Conservation (phyloP, 2,113 vertebrate species). For the Labeo rohita region DNA sequence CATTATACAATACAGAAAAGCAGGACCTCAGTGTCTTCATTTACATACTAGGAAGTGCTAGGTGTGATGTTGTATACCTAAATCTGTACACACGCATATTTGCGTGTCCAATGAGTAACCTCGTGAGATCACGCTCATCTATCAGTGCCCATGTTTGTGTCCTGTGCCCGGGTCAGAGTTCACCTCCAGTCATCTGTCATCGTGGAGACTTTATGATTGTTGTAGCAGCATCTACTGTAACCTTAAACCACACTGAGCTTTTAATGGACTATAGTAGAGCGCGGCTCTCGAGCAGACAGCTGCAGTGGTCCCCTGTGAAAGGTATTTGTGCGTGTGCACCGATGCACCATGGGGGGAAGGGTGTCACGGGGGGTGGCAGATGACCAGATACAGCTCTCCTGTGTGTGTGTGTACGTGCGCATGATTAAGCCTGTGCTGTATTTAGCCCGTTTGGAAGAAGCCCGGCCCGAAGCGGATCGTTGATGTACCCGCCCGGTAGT, state of each 20-base stretch:
- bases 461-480: conserved; percentile 55
- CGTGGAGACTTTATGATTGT: conserved; percentile 35
- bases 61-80: background rate
- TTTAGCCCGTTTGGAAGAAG: conserved; percentile 72
- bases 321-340: conserved; percentile 46
- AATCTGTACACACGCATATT: background rate
- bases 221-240: conserved; percentile 45
- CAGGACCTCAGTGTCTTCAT: background rate
- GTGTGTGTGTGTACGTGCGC: conserved; percentile 61
- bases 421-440: conserved; percentile 60
- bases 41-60: background rate
- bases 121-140: background rate
- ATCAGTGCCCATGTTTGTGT: conserved; percentile 1
- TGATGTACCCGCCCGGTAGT: conserved; percentile 48
- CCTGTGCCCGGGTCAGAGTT: conserved; percentile 21
- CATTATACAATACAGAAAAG: background rate
- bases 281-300: conserved; percentile 72
- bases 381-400: conserved; percentile 72
- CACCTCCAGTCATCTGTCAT: conserved; percentile 11
- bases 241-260: conserved; percentile 61
- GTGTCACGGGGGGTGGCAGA: conserved; percentile 11
- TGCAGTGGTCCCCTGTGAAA: conserved; percentile 69
- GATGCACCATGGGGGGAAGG: conserved; percentile 24
- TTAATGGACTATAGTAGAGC: conserved; percentile 65
- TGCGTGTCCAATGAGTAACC: background rate